phyloP scores from a whole-genome alignment of 2,113 vertebrate genomes.

The Dipodomys ordii region DNA sequence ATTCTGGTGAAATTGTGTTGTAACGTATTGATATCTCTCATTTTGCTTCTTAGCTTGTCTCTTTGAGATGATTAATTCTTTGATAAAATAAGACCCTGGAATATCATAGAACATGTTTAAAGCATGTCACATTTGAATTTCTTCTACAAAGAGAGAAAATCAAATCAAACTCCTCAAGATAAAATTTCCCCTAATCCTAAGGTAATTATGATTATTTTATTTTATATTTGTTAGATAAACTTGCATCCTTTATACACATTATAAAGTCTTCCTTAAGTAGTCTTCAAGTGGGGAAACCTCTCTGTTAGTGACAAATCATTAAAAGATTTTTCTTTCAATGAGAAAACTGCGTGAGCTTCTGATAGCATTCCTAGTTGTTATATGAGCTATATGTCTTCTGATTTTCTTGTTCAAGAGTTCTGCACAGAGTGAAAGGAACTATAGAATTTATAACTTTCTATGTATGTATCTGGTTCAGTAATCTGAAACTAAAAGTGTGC shows the following conservation, averaged over 20 bases:
- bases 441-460: neutral
- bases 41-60: neutral
- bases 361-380: neutral
- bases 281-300: neutral
- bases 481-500: slow-evolving; percentile 36
- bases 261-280: neutral
- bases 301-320: neutral
- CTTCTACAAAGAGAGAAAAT: neutral
- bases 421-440: slow-evolving; percentile 15
- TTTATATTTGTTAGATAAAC: neutral
- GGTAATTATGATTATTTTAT: neutral
- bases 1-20: slow-evolving; percentile 38
- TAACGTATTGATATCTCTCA: neutral
- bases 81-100: slow-evolving; percentile 33
- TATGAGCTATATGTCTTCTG: neutral
- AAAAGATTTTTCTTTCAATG: neutral
- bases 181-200: neutral
- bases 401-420: slow-evolving; percentile 9
- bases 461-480: neutral
- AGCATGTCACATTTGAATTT: neutral
- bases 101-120: neutral
- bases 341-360: neutral
- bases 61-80: slow-evolving; percentile 9
- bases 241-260: neutral
- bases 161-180: neutral